Base-by-base conservation (phyloP, 2,888 invertebrate genomes). In the Andrena marginata region DNA sequence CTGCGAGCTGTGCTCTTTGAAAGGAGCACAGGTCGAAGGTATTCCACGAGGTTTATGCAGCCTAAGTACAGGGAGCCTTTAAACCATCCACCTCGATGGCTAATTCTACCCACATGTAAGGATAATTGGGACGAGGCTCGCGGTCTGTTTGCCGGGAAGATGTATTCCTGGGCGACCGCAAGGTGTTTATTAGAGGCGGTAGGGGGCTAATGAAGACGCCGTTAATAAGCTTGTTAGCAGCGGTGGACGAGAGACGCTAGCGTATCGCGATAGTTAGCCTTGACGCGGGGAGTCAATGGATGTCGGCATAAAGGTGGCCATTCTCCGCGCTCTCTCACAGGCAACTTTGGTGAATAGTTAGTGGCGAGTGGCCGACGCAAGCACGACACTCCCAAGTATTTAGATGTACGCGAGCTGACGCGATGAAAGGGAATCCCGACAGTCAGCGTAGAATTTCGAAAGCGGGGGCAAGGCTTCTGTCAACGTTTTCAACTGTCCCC, bases 191-290 rank as follows among this genome's bases (percentile, higher is more conserved):
- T 82, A 78, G 81, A 16, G 26, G 13, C 31, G 13, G 6, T 16
- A n/a, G 33, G n/a, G 59, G 63, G 48, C 67, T 79, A 76, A 84
- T 67, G 79, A 84, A 84, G 79, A 76, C 56, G 56, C 72, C 56
- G 84, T 72, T 84, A 84, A 84, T 84, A 82, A 82, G 82, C 78
- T 84, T 84, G 82, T 84, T 82, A 79, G 72, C 51, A 23, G 51
- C 54, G 42, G 62, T 56, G 59, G 76, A n/a, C 70, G 65, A 75
- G 76, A 68, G 72, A 71, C 72, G 78, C 67, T 62, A 67, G 26
- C 69, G 68, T 56, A 56, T 59, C 70, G 68, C 31, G 65, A 79
- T 79, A 62, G 79, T 79, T 77, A 42, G 72, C 65, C 73, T 76
- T 70, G 42, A 75, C 26, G 59, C 7, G 23, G 54, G 67, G 76